These are phyloP conservation scores for Frankliniella fusca DNA, from an alignment of 2,888 invertebrate genomes.

Conservation along the genomic window DNA sequence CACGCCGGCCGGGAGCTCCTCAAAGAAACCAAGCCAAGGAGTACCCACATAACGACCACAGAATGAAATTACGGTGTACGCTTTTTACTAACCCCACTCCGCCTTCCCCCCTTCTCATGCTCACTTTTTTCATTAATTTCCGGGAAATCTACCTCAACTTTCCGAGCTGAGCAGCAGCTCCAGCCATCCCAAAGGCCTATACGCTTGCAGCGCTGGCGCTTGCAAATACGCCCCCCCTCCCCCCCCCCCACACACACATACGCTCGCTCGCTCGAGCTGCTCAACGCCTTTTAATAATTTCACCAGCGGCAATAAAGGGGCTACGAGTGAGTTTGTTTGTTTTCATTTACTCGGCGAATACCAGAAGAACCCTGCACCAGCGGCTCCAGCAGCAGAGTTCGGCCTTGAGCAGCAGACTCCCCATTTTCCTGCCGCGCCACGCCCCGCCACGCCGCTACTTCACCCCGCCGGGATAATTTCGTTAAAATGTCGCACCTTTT, in stretches of 20 bases:
- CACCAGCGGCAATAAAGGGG: background rate
- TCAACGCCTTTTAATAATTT: background rate
- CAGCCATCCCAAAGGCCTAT: background rate
- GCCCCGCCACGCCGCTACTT: no score
- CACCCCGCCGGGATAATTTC: no score
- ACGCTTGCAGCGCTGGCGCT: background rate
- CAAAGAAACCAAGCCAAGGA: background rate
- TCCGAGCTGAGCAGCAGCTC: background rate
- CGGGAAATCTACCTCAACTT: background rate
- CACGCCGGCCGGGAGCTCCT: background rate
- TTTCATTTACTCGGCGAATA: no score
- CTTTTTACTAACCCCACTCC: background rate
- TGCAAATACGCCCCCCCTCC: background rate
- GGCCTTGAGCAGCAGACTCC: no score
- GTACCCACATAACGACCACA: slow-evolving; percentile 14
- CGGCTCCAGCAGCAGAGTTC: no score
- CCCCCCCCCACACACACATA: background rate
- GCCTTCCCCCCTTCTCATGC: background rate
- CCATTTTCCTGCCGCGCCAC: no score
- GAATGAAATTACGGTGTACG: background rate
- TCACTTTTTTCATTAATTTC: background rate
- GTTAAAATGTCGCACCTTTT: no score
- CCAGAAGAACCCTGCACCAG: no score
- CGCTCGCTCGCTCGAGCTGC: background rate
- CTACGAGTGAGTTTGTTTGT: no score